Base-by-base conservation (phyloP, 2,888 invertebrate genomes). In the Phania funesta region DNA sequence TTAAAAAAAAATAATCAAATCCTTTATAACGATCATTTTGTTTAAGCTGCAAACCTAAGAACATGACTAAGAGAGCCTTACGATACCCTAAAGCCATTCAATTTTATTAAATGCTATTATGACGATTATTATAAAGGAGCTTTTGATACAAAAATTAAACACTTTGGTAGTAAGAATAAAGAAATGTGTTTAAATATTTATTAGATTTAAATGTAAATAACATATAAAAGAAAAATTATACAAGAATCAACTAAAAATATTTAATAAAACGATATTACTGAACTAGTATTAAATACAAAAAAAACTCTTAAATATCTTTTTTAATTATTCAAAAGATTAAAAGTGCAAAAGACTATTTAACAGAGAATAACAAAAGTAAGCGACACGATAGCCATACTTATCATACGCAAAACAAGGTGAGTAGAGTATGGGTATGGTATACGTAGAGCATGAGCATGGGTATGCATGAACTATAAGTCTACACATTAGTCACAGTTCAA, bases 201-300 rank as follows among this genome's bases (percentile, higher is more conserved):
- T 80, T 56, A 54, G 50, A 50, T 70, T 41, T 52, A 80, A 60
- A 35, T 76, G 80, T 71, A 81, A 38, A 74, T 80, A 74, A 26
- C 41, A 56, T 35, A 65, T 7, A 52, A 67, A 67, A 38, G 11
- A 41, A 54, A 70, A 52, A 38, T 26, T 56, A 71, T 52, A 44
- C 7, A 60, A 62, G 16, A 44, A 71, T n/a, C n/a, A n/a, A n/a
- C n/a, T n/a, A 56, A 70, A 56, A 16, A 35, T 29, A 60, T 67
- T 67, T 50, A 76, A 76, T 67, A 78, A 78, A 70, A 46, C 24
- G 4, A 68, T 70, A 70, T 48, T 54, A 60, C 8, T 38, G 9
- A 71, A 56, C n/a, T 13, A 48, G 38, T 48, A 78, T 56, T 46
- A 41, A 62, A 64, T 64, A 35, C 8, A 24, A 41, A 26, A 48